phyloP scores from a whole-genome alignment of 30 jellyfish, hydroid and myxozoan species.

The Aurelia sp. region DNA sequence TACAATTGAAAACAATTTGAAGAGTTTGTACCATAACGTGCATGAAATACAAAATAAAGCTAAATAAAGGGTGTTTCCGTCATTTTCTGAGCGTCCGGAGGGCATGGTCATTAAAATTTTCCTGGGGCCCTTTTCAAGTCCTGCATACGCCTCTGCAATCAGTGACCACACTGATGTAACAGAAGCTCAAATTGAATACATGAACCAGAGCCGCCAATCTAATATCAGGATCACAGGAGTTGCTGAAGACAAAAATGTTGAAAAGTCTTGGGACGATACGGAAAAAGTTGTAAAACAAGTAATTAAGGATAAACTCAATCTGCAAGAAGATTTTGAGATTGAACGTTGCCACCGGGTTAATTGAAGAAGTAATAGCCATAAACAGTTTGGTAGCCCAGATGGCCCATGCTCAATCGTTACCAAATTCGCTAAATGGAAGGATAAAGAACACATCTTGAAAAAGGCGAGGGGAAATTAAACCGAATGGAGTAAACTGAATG shows the following conservation, averaged over 20 bases:
- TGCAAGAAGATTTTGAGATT: conserved; percentile 19
- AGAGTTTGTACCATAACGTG: too few species aligned
- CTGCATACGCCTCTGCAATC: too few species aligned
- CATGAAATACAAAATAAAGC: too few species aligned
- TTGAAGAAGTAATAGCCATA: neutral
- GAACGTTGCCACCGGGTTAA: neutral
- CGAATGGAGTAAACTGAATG: conserved; percentile 26
- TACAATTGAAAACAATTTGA: too few species aligned
- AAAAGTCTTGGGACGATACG: conserved; percentile 44
- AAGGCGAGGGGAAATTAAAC: conserved; percentile 22
- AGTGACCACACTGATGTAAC: neutral
- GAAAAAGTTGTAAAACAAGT: conserved; percentile 16
- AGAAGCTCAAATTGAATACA: conserved; percentile 16
- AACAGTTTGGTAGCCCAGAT: neutral
- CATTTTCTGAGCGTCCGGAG: too few species aligned
- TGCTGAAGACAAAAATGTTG: conserved; percentile 3
- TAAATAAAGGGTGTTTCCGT: too few species aligned
- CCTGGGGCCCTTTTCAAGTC: too few species aligned
- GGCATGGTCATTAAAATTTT: too few species aligned
- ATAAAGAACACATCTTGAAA: conserved; percentile 3
- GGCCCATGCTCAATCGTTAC: conserved; percentile 41
- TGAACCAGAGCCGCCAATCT: conserved; percentile 22
- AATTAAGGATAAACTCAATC: conserved; percentile 12
- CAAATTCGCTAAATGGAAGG: conserved; percentile 42
- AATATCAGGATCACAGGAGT: conserved; percentile 11